phyloP scores from a whole-genome alignment of 2,888 invertebrate species.

The Lepidonotus clava region DNA sequence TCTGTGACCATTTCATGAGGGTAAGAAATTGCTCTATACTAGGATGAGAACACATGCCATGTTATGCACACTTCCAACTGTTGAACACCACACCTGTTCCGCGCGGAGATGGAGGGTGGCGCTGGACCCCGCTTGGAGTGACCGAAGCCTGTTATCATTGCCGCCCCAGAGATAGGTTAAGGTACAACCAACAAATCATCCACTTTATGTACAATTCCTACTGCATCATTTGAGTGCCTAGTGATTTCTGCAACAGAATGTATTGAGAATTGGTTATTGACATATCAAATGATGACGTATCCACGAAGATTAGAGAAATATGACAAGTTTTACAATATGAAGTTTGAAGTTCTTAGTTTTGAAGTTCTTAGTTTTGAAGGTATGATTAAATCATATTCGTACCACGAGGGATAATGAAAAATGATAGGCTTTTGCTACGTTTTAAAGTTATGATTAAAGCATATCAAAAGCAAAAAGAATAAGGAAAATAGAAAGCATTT shows the following conservation, averaged over 20 bases:
- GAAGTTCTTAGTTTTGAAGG: no score
- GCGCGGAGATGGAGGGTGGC: neutral
- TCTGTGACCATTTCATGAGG: neutral
- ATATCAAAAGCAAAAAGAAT: no score
- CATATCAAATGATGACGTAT: no score
- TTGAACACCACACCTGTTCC: conserved; percentile 18
- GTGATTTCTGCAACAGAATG: neutral
- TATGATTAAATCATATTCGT: no score
- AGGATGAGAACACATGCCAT: neutral
- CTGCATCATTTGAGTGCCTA: conserved; percentile 4
- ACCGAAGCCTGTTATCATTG: neutral
- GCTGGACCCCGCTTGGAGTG: neutral
- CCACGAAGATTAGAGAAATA: no score
- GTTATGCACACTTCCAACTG: conserved; percentile 7
- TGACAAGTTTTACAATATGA: no score
- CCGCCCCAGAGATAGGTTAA: neutral
- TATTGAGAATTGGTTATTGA: no score
- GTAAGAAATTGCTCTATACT: neutral
- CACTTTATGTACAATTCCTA: conserved; percentile 18
- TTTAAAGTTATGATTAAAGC: no score
- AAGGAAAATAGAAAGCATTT: no score
- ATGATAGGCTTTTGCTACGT: no score
- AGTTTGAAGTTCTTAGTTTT: no score
- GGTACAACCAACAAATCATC: conserved; percentile 25
- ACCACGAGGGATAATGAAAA: no score